Percentiles rank a stretch among this genome's conserved stretches.
These are phyloP conservation scores for Drosophila melanogaster DNA, from an alignment of 1,140 invertebrate species.

Conservation along the genomic window Release_6_plus_ISO1_MT NT_037436.4:2036001-2036500, in stretches of 20 bases:
- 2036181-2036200: slow-evolving; percentile 76
- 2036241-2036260: slow-evolving; percentile 52
- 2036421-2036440: slow-evolving; percentile 68
- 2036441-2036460: slow-evolving; percentile 39
- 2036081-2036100: slow-evolving; percentile 73
- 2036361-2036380: slow-evolving; percentile 1
- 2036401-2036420: slow-evolving; percentile 60
- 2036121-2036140: slow-evolving; percentile 68
- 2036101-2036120: slow-evolving; percentile 17
- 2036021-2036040: slow-evolving; percentile 23
- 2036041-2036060: not conserved
- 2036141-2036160: slow-evolving; percentile 24
- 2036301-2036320: slow-evolving; percentile 67
- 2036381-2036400: slow-evolving; percentile 48
- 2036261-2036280: slow-evolving; percentile 77
- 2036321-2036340: slow-evolving; percentile 35
- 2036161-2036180: slow-evolving; percentile 33
- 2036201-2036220: slow-evolving; percentile 71
- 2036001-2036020: slow-evolving; percentile 40
- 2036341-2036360: slow-evolving; percentile 18
- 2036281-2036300: slow-evolving; percentile 64
- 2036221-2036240: slow-evolving; percentile 10
- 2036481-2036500: slow-evolving; percentile 1
- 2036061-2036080: slow-evolving; percentile 4
- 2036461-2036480: slow-evolving; percentile 30